phyloP scores from a whole-genome alignment of 2,888 invertebrate genomes.

The Diabrotica balteata region DNA sequence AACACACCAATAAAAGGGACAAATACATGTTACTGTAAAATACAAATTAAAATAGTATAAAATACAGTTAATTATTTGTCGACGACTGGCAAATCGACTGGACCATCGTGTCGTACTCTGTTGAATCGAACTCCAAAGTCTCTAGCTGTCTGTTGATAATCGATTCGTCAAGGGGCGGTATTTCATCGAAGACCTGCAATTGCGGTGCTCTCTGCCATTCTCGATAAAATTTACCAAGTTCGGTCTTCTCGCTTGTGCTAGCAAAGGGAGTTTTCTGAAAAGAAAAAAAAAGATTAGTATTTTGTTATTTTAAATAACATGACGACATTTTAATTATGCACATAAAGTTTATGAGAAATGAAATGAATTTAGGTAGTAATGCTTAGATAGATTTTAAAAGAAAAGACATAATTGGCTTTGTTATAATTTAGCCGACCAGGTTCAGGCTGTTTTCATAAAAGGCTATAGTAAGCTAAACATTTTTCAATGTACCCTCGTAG shows the following conservation, averaged over 20 bases:
- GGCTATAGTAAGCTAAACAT: no score
- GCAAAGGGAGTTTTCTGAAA: constrained; percentile 84
- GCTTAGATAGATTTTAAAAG: no score
- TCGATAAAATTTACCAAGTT: constrained; percentile 79
- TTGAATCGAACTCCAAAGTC: constrained; percentile 76
- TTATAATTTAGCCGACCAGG: no score
- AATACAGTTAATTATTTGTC: constrained; percentile 18
- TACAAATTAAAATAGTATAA: constrained; percentile 20
- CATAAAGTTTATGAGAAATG: no score
- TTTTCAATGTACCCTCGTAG: no score
- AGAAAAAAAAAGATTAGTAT: constrained; percentile 13
- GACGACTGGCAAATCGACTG: constrained; percentile 13
- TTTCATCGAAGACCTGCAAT: constrained; percentile 60
- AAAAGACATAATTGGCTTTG: no score
- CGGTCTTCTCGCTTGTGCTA: constrained; percentile 73
- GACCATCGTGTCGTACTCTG: constrained; percentile 42
- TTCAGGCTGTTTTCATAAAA: no score
- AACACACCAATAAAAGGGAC: constrained; percentile 5
- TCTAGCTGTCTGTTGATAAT: constrained; percentile 73
- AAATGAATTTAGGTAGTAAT: no score
- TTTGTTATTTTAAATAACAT: background rate
- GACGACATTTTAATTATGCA: no score
- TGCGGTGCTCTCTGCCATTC: constrained; percentile 76
- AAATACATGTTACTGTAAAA: constrained; percentile 24
- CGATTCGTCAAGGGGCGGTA: constrained; percentile 64